Evolutionary conservation across 2,113 vertebrate genomes (phyloP).

Genomic region (Ariopsis seemanni): DNA sequence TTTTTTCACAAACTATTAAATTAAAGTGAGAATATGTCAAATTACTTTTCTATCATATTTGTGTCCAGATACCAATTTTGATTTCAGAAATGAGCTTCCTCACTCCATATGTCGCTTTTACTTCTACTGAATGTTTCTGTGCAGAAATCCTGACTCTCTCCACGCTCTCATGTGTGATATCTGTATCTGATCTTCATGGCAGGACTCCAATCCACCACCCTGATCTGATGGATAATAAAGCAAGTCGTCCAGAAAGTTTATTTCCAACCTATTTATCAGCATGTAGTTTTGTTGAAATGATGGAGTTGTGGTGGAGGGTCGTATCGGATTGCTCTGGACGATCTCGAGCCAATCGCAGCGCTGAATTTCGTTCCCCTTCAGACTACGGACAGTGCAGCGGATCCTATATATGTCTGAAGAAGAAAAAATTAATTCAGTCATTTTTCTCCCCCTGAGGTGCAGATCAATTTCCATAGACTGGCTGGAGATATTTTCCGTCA

Average conservation of each 20-base stretch:
- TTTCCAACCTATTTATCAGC: conserved; percentile 50
- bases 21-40: background rate
- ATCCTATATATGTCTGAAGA: conserved; percentile 18
- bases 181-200: background rate
- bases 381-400: conserved; percentile 10
- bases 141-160: background rate
- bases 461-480: conserved; percentile 81
- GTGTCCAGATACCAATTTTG: background rate
- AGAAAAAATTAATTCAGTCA: conserved; percentile 76
- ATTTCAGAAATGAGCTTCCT: too few relatives aligned
- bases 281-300: conserved; percentile 44
- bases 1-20: background rate
- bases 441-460: conserved; percentile 76
- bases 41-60: background rate
- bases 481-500: conserved; percentile 77
- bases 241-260: conserved; percentile 22
- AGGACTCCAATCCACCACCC: conserved; percentile 10
- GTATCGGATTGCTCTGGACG: conserved; percentile 50
- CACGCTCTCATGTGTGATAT: background rate
- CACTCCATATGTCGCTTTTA: background rate
- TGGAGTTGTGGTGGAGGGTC: conserved; percentile 23
- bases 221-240: conserved; percentile 30
- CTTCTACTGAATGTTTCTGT: background rate
- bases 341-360: conserved; percentile 52
- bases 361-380: conserved; percentile 27